Percentiles rank a stretch among this genome's conserved stretches.
These are phyloP conservation scores for Carcinoscorpius rotundicauda DNA, from an alignment of 1,140 invertebrate genomes.

Conservation along the genomic window DNA sequence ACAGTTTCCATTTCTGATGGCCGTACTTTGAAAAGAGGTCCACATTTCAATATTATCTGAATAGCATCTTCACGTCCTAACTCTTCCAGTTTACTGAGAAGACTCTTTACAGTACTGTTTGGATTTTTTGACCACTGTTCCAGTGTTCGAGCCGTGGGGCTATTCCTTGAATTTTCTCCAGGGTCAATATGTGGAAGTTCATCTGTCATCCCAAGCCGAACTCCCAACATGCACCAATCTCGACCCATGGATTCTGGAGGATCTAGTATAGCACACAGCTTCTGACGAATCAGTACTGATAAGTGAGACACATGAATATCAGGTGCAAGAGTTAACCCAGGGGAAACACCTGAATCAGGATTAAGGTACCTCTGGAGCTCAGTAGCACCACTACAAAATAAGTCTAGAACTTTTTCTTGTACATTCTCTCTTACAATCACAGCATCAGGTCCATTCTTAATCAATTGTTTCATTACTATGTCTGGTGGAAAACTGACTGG, in stretches of 20 bases:
- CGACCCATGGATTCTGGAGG: conserved; percentile 61
- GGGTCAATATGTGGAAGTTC: conserved; percentile 40
- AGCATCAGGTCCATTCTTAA: conserved; percentile 32
- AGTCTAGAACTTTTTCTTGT: conserved; percentile 50
- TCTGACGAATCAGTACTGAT: conserved; percentile 37
- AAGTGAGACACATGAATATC: conserved; percentile 42
- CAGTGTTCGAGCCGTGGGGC: conserved; percentile 39
- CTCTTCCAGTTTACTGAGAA: conserved; percentile 39
- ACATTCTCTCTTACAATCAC: conserved; percentile 41
- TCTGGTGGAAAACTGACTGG: conserved; percentile 48
- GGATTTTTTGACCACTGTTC: conserved; percentile 37
- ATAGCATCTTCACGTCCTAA: conserved; percentile 41
- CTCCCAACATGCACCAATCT: conserved; percentile 70
- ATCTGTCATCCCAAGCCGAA: conserved; percentile 51
- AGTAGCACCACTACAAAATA: conserved; percentile 51
- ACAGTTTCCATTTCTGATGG: conserved; percentile 14
- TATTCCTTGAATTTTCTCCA: conserved; percentile 29
- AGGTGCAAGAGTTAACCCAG: conserved; percentile 30
- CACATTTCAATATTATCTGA: conserved; percentile 36
- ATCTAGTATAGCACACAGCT: conserved; percentile 50
- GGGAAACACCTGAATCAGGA: neutral
- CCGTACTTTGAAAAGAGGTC: conserved; percentile 35
- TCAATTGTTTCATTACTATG: conserved; percentile 46
- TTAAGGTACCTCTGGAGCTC: conserved; percentile 33
- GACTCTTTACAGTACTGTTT: conserved; percentile 34